Evolutionary conservation across 2,113 vertebrate species (phyloP).

Genomic region (Rhynchomys soricoides): DNA sequence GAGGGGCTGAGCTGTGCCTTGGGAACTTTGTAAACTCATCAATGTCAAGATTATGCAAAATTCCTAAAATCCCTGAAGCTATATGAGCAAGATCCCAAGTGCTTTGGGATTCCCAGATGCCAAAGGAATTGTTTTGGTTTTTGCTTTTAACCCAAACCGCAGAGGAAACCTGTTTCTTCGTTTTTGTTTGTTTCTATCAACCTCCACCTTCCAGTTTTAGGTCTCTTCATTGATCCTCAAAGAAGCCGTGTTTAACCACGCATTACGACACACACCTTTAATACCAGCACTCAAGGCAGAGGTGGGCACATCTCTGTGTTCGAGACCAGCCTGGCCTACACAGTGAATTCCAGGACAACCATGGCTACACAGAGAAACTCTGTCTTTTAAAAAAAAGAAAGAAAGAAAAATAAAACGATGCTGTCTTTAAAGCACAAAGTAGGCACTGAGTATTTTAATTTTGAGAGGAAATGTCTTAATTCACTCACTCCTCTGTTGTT

Average conservation of each 20-base stretch:
- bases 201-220: neutral
- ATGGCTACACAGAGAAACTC: neutral
- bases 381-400: neutral
- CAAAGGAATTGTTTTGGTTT: neutral
- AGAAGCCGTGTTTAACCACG: neutral
- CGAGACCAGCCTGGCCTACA: neutral
- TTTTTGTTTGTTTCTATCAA: neutral
- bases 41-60: neutral
- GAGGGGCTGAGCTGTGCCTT: neutral
- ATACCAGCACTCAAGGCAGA: neutral
- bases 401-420: neutral
- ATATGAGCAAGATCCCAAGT: neutral
- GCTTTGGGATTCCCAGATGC: neutral
- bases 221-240: neutral
- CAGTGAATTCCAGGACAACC: neutral
- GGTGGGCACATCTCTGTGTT: neutral
- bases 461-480: neutral
- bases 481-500: neutral
- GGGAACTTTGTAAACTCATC: neutral
- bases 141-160: neutral
- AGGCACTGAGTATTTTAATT: neutral
- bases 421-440: conserved; percentile 50
- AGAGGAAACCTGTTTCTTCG: neutral
- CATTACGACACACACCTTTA: neutral
- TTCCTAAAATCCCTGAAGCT: neutral